Base-by-base conservation (phyloP, 2,797 vertebrate genomes). In the Oreochromis grahami region DNA sequence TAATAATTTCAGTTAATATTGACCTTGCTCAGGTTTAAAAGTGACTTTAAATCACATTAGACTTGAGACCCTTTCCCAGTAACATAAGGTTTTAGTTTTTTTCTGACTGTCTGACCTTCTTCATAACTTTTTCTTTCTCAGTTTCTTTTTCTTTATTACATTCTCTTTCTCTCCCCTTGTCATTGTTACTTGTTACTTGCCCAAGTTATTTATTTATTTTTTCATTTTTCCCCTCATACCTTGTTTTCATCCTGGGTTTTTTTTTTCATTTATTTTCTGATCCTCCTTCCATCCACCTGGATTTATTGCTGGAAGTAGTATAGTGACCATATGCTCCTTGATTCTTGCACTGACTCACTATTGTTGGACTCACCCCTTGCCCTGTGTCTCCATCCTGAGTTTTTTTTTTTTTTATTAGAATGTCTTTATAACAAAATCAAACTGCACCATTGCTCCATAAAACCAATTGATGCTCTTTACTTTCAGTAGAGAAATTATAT, bases 401-500 rank as follows among this genome's bases (percentile, higher is more conserved):
- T 89, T 88, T 92, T 92, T 5, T 90, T 90, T 85, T 89, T 90
- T 92, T 92, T 41, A 92, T 90, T 90, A 77, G 90, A 72, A 91
- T 88, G 53, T 85, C 50, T 92, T 89, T 91, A 87, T 91, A 90
- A 91, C 84, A 88, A 88, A 91, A 88, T 93, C 87, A 90, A 87
- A 88, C 52, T 72, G 82, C 80, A 51, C 81, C 80, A 79, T 86
- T 88, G 83, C 86, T 70, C 81, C 60, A 79, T 89, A 87, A 91
- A 93, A 81, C 52, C 88, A 86, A 84, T 80, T 87, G 74, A 38
- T 76, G 84, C 74, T 55, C 9, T 78, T 32, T 79, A 45, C 79
- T 83, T 60, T 86, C 84, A 81, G 81, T n/a, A 34, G 84, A 91
- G 82, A 90, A 83, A 88, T 76, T 14, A 83, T 80, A 83, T 84